A percentile compares a stretch with the other conserved stretches of the same genome.
phyloP scores from a whole-genome alignment of 1,140 invertebrate species.

The Trypoxylus dichotomus region DNA sequence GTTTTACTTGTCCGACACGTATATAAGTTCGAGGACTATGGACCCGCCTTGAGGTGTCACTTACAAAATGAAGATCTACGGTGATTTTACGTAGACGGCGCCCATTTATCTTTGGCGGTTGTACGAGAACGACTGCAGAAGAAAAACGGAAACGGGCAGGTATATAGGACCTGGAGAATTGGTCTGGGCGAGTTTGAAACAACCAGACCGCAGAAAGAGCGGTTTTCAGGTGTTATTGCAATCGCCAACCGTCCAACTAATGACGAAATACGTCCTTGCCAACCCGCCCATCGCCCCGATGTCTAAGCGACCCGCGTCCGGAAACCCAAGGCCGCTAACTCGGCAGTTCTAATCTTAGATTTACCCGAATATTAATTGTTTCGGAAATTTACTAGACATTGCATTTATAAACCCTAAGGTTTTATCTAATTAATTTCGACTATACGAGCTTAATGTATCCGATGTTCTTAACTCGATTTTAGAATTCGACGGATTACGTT shows the following conservation, averaged over 20 bases:
- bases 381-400: constrained; percentile 14
- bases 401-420: constrained; percentile 12
- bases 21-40: constrained; percentile 20
- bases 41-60: constrained; percentile 1
- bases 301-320: background rate
- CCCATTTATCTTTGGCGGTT: constrained; percentile 26
- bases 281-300: background rate
- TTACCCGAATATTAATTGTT: constrained; percentile 22
- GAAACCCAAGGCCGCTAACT: background rate
- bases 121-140: background rate
- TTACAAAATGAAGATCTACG: constrained; percentile 23
- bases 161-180: background rate
- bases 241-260: background rate
- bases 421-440: constrained; percentile 25
- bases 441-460: background rate
- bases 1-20: constrained; percentile 13
- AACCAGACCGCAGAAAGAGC: background rate
- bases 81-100: constrained; percentile 14
- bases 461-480: background rate
- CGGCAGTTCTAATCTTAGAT: background rate
- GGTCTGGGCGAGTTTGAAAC: background rate
- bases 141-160: background rate
- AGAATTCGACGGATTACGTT: background rate
- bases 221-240: constrained; percentile 18
- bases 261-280: constrained; percentile 6